Percentiles rank a stretch among this genome's conserved stretches.
Evolutionary conservation across 2,113 vertebrate genomes (phyloP).

Genomic region (Colossoma macropomum): DNA sequence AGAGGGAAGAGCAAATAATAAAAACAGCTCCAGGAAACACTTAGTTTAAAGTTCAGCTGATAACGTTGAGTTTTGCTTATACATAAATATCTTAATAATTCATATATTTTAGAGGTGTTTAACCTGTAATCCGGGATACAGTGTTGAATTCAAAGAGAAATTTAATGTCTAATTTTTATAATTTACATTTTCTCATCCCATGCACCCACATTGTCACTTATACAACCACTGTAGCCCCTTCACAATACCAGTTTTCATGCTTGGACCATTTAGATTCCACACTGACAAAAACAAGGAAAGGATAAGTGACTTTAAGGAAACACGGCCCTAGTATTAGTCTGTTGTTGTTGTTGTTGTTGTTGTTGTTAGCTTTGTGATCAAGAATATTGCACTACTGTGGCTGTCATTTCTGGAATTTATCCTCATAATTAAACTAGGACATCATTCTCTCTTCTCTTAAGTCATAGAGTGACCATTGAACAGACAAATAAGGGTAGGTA

Average conservation of each 20-base stretch:
- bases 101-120: too few species aligned
- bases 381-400: not conserved
- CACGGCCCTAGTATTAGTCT: not conserved
- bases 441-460: too few species aligned
- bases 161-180: too few species aligned
- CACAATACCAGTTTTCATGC: too few species aligned
- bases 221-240: too few species aligned
- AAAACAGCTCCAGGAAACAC: not conserved
- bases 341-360: too few species aligned
- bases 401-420: not conserved
- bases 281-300: not conserved
- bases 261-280: not conserved
- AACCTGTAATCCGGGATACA: too few species aligned
- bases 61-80: not conserved
- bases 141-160: not conserved
- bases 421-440: not conserved
- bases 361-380: too few species aligned
- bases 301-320: not conserved
- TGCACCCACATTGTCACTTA: too few species aligned
- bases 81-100: not conserved
- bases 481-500: not conserved
- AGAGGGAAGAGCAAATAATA: not conserved
- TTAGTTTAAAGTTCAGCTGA: conserved; percentile 8
- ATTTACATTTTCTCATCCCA: too few species aligned
- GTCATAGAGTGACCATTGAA: not conserved